A percentile compares a stretch with the other conserved stretches of the same genome.
phyloP scores from a whole-genome alignment of 35 echinoderm and acorn worm genomes.

The Stichopus chloronotus region DNA sequence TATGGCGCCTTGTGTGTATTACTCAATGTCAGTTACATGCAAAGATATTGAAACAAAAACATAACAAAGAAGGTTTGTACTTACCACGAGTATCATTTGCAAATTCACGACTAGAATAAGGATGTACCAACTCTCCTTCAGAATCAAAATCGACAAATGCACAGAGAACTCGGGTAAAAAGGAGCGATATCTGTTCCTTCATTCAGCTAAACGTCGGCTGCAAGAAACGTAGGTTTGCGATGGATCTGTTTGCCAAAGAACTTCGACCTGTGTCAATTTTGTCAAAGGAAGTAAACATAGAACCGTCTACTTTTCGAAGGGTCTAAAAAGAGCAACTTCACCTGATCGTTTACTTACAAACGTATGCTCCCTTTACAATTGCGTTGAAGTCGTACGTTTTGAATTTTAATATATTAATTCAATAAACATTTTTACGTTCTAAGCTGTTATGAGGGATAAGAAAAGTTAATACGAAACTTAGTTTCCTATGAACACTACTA shows the following conservation, averaged over 20 bases:
- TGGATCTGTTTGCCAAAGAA: not conserved
- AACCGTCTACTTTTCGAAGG: not conserved
- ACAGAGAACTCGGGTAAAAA: not conserved
- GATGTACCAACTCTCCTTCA: not conserved
- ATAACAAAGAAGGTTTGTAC: not conserved
- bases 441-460: not conserved
- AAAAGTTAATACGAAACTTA: not conserved
- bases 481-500: not conserved
- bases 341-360: too few relatives aligned
- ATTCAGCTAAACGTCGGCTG: not conserved
- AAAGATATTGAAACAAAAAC: not conserved
- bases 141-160: not conserved
- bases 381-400: too few relatives aligned
- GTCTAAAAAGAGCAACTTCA: not conserved
- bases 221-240: not conserved
- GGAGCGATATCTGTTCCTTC: not conserved
- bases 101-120: not conserved
- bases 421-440: not conserved
- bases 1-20: not conserved
- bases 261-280: constrained; percentile 2
- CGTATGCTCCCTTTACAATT: too few relatives aligned
- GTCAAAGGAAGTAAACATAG: constrained; percentile 5
- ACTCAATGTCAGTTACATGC: not conserved
- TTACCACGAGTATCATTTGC: constrained; percentile 21
- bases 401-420: not conserved